Evolutionary conservation across 2,113 vertebrate species (phyloP).

Genomic region (Kryptolebias marmoratus): DNA sequence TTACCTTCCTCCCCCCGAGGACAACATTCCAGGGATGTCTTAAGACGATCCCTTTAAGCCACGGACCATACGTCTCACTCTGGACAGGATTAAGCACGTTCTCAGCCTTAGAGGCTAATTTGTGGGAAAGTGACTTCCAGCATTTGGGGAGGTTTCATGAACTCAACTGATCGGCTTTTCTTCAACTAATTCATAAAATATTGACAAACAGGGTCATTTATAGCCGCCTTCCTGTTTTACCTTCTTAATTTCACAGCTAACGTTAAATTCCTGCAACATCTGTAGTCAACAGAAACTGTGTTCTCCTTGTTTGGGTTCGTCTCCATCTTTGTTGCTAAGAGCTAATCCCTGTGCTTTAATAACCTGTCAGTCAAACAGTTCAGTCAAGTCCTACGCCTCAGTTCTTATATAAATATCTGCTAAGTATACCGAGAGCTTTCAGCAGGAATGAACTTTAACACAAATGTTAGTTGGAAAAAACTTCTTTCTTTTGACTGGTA

Average conservation of each 20-base stretch:
- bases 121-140: constrained; percentile 57
- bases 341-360: constrained; percentile 49
- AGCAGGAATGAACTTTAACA: too few species aligned
- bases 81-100: constrained; percentile 67
- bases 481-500: too few species aligned
- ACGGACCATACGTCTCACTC: constrained; percentile 74
- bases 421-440: too few species aligned
- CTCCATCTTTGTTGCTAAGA: constrained; percentile 50
- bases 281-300: neutral
- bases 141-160: neutral
- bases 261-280: neutral
- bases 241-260: too few species aligned
- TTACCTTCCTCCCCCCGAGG: constrained; percentile 62
- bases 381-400: neutral
- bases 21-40: constrained; percentile 63
- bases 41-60: constrained; percentile 67
- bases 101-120: constrained; percentile 59
- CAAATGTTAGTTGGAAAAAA: too few species aligned
- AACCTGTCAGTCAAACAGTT: constrained; percentile 40
- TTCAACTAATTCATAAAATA: neutral
- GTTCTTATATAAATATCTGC: neutral
- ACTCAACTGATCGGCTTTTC: neutral
- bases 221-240: neutral
- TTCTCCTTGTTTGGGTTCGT: constrained; percentile 33
- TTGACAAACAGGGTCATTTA: neutral